Evolutionary conservation across 2,888 invertebrate genomes (phyloP).

Genomic region (Eulithis prunata): DNA sequence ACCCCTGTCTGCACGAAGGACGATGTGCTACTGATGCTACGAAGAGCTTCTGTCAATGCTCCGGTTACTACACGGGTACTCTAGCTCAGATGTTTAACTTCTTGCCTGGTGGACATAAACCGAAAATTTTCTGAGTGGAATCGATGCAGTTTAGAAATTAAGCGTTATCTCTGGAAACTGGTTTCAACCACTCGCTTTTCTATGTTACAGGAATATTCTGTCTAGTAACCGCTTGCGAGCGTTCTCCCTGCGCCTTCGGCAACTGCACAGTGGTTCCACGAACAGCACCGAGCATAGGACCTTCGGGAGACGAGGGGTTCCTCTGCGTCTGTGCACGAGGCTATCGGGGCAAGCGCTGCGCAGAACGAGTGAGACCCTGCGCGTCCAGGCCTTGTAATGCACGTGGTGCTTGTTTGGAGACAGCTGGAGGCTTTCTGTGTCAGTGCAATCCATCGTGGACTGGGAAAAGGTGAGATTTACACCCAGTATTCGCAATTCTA

Average conservation of each 20-base stretch:
- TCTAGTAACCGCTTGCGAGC: conserved; percentile 89
- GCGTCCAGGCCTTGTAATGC: conserved; percentile 89
- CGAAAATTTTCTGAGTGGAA: too few species aligned
- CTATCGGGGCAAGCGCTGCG: conserved; percentile 88
- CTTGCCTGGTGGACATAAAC: too few species aligned
- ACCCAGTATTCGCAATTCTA: background rate
- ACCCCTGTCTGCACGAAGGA: conserved; percentile 89
- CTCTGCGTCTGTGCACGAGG: conserved; percentile 88
- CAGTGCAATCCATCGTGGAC: conserved; percentile 91
- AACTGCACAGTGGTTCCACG: conserved; percentile 81
- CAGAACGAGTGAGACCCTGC: conserved; percentile 88
- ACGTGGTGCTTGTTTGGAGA: conserved; percentile 89
- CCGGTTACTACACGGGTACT: conserved; percentile 88
- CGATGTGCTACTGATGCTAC: conserved; percentile 85
- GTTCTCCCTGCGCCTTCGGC: conserved; percentile 88
- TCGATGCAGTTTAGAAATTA: too few species aligned
- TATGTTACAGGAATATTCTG: conserved; percentile 87
- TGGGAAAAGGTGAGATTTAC: conserved; percentile 73
- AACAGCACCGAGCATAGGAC: conserved; percentile 25
- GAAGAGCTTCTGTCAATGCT: conserved; percentile 87
- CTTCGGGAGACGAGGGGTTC: conserved; percentile 64
- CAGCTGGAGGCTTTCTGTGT: conserved; percentile 87
- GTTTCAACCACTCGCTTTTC: background rate
- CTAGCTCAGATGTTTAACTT: background rate
- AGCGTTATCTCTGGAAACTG: background rate